Conservation (phyloP, 2,888 invertebrate species). For the Ceraclea dissimilis region DNA sequence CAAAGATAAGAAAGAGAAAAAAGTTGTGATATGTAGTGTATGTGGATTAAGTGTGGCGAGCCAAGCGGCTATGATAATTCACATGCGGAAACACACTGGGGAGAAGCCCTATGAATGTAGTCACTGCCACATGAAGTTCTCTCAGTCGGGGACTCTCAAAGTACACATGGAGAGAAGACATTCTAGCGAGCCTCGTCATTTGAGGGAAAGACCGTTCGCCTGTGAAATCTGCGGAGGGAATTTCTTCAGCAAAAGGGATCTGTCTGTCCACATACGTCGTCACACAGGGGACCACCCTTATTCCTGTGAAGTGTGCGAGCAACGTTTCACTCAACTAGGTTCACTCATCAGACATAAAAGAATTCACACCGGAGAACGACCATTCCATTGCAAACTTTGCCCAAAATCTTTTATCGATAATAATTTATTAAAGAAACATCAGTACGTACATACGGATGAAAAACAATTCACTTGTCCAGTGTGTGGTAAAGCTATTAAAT, state of each 20-base stretch:
- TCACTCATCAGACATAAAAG: conserved; percentile 30
- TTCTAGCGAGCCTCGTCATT: conserved; percentile 35
- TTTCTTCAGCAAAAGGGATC: conserved; percentile 36
- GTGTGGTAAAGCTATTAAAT: conserved; percentile 47
- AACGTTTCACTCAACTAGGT: conserved; percentile 15
- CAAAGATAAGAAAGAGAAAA: conserved; percentile 6
- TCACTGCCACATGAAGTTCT: conserved; percentile 31
- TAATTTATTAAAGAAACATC: conserved; percentile 36
- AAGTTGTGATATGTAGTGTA: conserved; percentile 5
- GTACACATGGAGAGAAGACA: conserved; percentile 35
- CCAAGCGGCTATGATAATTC: conserved; percentile 15
- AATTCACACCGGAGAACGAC: conserved; percentile 39
- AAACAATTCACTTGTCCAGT: conserved; percentile 48
- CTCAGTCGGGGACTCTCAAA: conserved; percentile 36
- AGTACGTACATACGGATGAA: conserved; percentile 42
- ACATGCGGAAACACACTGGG: conserved; percentile 20
- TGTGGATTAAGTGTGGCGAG: conserved; percentile 12
- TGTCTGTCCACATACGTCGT: conserved; percentile 37
- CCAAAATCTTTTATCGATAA: conserved; percentile 18
- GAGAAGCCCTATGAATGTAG: conserved; percentile 31
- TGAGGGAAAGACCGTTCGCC: conserved; percentile 27
- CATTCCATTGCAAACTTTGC: conserved; percentile 38
- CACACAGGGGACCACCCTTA: conserved; percentile 36
- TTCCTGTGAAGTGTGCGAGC: conserved; percentile 14
- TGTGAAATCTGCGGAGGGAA: conserved; percentile 38